Evolutionary conservation across 2,797 vertebrate genomes (phyloP), one percentile per base, ranked within the genome.

Genomic region (Sebastes oblongus): DNA sequence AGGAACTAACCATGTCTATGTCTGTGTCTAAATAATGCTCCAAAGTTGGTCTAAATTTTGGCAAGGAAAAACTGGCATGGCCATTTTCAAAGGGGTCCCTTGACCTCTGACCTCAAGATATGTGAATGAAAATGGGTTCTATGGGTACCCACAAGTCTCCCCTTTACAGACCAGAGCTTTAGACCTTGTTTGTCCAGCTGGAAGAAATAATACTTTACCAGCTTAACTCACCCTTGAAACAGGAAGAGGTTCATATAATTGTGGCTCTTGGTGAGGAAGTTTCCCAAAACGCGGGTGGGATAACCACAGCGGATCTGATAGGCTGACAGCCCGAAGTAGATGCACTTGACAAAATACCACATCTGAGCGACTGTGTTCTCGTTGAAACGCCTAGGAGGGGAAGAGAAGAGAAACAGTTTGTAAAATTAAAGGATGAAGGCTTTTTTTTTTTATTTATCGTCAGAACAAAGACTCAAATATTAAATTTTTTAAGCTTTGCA

Each of bases 301-400:
- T 99, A 99, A 78, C 98, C 98, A 1, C 98, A 99, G 81, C 98
- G 98, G 92, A 99, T 99, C 95, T 99, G 98, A 95, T 99, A 99
- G 24, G 98, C 98, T 3, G 98, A 99, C 91, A 99, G 94, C n/a
- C 98, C 97, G 6, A 99, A 99, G 96, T 99, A 99, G 94, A 99
- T 96, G 84, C 98, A 99, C 94, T 99, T 99, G 93, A 99, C 98
- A 89, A 99, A 99, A 94, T 99, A 99, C 98, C 98, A 99, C 88
- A 99, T 96, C 95, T 99, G 98, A 79, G 98, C 98, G 11, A 99
- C 98, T 3, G 62, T 96, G 93, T 99, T 99, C 80, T 99, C 96
- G 86, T 94, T 98, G 94, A 99, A 99, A 83, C 98, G 98, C 91
- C 98, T 99, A 81, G 2, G 29, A 91, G 90, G 42, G 16, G 73